A percentile compares a stretch with the other conserved stretches of the same genome.
These are phyloP conservation scores for Salvelinus fontinalis DNA, from an alignment of 2,113 vertebrate genomes.

Conservation along the genomic window DNA sequence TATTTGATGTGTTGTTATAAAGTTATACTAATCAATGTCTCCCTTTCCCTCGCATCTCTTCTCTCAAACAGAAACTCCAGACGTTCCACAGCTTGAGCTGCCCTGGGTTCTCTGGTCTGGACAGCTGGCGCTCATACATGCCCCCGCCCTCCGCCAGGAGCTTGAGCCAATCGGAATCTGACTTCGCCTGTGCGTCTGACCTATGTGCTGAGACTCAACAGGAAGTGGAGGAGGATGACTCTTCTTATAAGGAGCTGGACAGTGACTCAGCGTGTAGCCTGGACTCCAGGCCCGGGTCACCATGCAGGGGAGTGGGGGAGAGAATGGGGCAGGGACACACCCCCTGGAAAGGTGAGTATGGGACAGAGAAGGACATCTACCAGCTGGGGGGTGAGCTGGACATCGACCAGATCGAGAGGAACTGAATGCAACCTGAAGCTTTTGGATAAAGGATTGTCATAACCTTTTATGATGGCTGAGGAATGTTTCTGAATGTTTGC, in stretches of 20 bases:
- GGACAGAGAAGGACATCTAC: constrained; percentile 67
- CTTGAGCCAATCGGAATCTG: constrained; percentile 63
- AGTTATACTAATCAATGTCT: no score
- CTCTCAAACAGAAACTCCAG: constrained; percentile 81
- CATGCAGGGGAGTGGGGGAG: constrained; percentile 45
- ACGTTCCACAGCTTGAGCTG: constrained; percentile 87
- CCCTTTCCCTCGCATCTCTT: constrained; percentile 12
- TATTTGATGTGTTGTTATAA: no score
- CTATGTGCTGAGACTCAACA: constrained; percentile 63
- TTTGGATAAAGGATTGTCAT: constrained; percentile 33
- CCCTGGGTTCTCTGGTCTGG: constrained; percentile 68
- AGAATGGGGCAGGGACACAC: constrained; percentile 41
- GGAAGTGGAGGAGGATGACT: constrained; percentile 70
- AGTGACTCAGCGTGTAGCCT: constrained; percentile 72
- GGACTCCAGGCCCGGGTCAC: constrained; percentile 48
- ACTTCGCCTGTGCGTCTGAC: constrained; percentile 77
- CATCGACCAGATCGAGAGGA: constrained; percentile 92
- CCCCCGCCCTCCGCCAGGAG: constrained; percentile 35
- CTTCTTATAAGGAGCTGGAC: constrained; percentile 77
- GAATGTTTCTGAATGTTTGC: neutral
- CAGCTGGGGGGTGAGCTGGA: constrained; percentile 87
- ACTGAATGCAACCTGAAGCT: constrained; percentile 70
- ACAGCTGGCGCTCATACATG: constrained; percentile 55
- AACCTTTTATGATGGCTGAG: neutral
- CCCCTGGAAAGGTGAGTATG: constrained; percentile 68